Base-by-base conservation (phyloP, 2,888 invertebrate genomes). In the Phortica okadai region DNA sequence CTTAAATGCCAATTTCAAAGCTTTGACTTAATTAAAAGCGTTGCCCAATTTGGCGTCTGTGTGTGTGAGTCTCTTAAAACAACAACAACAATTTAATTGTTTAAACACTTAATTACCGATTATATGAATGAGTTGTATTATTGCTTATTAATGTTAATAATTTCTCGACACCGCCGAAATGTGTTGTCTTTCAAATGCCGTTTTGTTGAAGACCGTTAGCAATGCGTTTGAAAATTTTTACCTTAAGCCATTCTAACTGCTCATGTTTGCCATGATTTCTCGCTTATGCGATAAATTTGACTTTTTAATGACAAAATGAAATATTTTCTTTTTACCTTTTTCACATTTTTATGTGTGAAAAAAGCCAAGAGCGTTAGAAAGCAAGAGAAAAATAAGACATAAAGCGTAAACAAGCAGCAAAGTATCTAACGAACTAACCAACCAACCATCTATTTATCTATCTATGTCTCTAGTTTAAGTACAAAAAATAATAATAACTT, bases 261-360 rank as follows among this genome's bases (percentile, higher is more conserved):
- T 21, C 21, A 33, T 58, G 45, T 62, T 54, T 59, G 74, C 62
- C 54, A 50, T 50, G 42, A 42, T 74, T 82, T 80, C 80, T 77
- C 74, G 6, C 67, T 75, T 81, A 80, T 69, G 81, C 77, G 80
- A 85, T 85, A 87, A 87, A 87, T 85, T 85, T 82, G 81, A 86
- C 84, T 85, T 87, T 85, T 87, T 85, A 85, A 87, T 85, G 85
- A 78, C 83, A 83, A 59, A 59, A 81, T 84, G 80, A 83, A 85
- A 79, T 81, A 83, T 79, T 82, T 84, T 84, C 14, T 50, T 50
- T 50, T 50, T 50, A 6, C 50, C 21, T 21, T 50, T 8, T 50
- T 11, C 50, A 5, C 77, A 77, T 44, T 84, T 85, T 85, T 87
- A 85, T 84, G 87, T 85, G 87, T 85, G 85, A 85, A 85, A 85